Percentiles rank a stretch among this genome's conserved stretches.
These are phyloP conservation scores for Xestia ashworthii DNA, from an alignment of 2,888 invertebrate genomes.

Conservation along the genomic window DNA sequence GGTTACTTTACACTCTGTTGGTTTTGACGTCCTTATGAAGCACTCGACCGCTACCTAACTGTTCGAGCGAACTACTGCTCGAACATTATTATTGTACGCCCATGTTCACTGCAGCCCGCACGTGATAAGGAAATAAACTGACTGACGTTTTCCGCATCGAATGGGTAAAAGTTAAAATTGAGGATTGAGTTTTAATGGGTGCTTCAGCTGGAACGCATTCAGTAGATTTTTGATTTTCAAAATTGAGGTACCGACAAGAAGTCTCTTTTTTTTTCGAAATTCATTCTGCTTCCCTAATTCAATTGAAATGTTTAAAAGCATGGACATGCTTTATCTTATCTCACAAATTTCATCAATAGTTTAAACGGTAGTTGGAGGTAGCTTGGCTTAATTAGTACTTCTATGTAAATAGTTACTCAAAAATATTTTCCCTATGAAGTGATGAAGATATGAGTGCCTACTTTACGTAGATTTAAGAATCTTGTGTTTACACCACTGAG, in stretches of 20 bases:
- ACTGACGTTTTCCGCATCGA: background rate
- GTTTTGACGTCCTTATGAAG: background rate
- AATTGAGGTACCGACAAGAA: background rate
- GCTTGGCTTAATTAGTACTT: background rate
- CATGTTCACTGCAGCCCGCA: background rate
- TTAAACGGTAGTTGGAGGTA: background rate
- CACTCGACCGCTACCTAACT: background rate
- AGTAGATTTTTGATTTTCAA: background rate
- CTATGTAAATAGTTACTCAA: background rate
- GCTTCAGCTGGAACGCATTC: background rate
- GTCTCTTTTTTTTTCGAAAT: background rate
- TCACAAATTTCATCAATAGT: background rate
- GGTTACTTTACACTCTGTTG: background rate
- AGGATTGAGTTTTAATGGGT: background rate
- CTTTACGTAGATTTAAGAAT: background rate
- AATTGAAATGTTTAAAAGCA: background rate
- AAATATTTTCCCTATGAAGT: background rate
- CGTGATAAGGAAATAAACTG: background rate
- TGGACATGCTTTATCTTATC: background rate
- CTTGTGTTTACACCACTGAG: background rate
- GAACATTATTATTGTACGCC: background rate
- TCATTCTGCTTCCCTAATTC: background rate
- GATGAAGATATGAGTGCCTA: background rate
- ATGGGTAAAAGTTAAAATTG: background rate
- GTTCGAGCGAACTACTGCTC: background rate